Evolutionary conservation across 2,113 vertebrate genomes (phyloP), one percentile per base, ranked within the genome.

Genomic region (Erythrocebus patas): DNA sequence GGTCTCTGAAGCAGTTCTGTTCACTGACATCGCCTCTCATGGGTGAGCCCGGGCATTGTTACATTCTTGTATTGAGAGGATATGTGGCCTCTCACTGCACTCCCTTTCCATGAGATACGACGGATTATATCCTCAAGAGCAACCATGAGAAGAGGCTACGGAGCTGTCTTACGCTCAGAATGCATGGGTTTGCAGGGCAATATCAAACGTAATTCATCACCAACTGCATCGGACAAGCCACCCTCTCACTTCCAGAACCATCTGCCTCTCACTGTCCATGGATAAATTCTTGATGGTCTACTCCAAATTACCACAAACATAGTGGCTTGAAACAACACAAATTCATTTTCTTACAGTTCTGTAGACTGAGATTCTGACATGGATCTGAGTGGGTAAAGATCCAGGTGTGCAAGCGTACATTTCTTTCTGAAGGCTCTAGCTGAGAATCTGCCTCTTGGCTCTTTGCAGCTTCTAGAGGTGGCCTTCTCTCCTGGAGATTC

Each of bases 11-110:
- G 23, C 17, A 50, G 16, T 9, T 32, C 16, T 84, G 22, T n/a
- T 22, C 45, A 23, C 0, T 7, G 48, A 27, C 1, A 8, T 17
- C 32, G 16, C 4, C n/a, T 38, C 7, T 30, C 0, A 0, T 27
- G 64, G 17, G 18, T 27, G 6, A 72, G 32, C 32, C 9, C 14
- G 4, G 0, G 30, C 0, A 4, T 6, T 2, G 3, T 32, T 20
- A 5, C 11, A 4, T 35, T 52, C 35, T 10, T 12, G 12, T 12
- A 16, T 7, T 17, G 23, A n/a, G 43, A 79, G 4, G 1, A 38
- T 23, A 35, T 18, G 2, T 55, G 52, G 64, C n/a, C 3, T 57
- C 45, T 45, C 2, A 1, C 5, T 7, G 8, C 16, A 1, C 35
- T 35, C 61, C 22, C 27, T 52, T 81, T 43, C 38, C 7, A 2